Base-by-base conservation (phyloP, 2,888 invertebrate species). In the Aporophyla lueneburgensis region DNA sequence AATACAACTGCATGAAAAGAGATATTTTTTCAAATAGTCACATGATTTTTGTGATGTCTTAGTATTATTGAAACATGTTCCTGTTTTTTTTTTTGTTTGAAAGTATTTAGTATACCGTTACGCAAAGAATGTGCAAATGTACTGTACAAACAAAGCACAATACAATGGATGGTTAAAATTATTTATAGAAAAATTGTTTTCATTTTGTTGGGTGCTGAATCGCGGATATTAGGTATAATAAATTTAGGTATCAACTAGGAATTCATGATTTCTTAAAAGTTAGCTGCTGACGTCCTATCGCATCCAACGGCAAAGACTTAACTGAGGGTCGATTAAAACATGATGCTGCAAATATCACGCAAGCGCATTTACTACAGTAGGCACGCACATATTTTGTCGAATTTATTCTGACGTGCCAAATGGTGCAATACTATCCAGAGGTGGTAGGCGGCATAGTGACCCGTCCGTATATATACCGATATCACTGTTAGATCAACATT, bases 391-490 rank as follows among this genome's bases (percentile, higher is more conserved):
- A 92, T 93, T 93, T 94, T 93, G 92, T 92, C 86, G 93, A 93
- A 93, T 95, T 93, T 94, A 94, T 94, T 93, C 89, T 92, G 94
- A 93, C 92, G 93, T 91, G 88, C 89, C 89, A 84, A 90, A 91
- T 96, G 95, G 94, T 95, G 96, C 94, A 96, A 96, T 94, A 92
- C 81, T 86, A 90, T 91, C 91, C 92, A 91, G 93, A 89, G 94
- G 96, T 96, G 96, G 96, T 93, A 96, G 95, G 94, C 92, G 90
- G 91, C 81, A 91, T 86, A 87, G 88, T 92, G 93, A 93, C 92
- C 92, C 92, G 91, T 87, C 89, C 89, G 92, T 94, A 94, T 95
- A 96, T 94, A 96, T 93, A 96, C 96, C 93, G 95, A 95, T 94
- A 93, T 74, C 93, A 91, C 88, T 91, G 89, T 93, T 94, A 94